A percentile compares a stretch with the other conserved stretches of the same genome.
These are phyloP conservation scores for Candidula unifasciata DNA, from an alignment of 2,888 invertebrate species.

Conservation along the genomic window DNA sequence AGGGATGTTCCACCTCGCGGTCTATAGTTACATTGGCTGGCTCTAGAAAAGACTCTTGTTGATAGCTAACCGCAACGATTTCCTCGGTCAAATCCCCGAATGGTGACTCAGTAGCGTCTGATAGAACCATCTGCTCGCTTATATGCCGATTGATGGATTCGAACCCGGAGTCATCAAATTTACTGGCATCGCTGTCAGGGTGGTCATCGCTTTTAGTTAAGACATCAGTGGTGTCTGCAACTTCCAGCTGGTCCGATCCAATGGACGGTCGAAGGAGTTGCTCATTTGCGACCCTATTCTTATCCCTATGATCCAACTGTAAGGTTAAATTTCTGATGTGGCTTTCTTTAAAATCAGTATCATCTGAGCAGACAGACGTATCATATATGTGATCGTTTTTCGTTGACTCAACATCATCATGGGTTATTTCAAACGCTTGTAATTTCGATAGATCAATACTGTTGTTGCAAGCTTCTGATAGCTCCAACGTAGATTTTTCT, in stretches of 20 bases:
- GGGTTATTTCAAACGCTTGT: not conserved
- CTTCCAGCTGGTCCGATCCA: not conserved
- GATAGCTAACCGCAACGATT: not conserved
- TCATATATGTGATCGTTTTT: no score
- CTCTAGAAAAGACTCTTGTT: not conserved
- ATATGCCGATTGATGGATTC: slow-evolving; percentile 26
- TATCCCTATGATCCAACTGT: not conserved
- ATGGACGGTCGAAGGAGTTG: not conserved
- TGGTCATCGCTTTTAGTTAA: not conserved
- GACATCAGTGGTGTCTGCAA: not conserved
- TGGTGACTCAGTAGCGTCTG: slow-evolving; percentile 12
- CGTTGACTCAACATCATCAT: not conserved
- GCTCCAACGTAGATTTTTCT: not conserved
- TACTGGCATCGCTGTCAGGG: slow-evolving; percentile 18
- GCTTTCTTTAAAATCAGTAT: not conserved
- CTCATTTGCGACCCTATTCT: not conserved
- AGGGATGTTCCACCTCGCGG: not conserved
- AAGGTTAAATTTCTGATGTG: not conserved
- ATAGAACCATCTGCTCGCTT: slow-evolving; percentile 3
- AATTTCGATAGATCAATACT: not conserved
- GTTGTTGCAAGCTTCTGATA: not conserved
- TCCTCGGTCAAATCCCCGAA: slow-evolving; percentile 4
- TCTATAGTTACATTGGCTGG: not conserved
- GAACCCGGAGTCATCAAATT: slow-evolving; percentile 41
- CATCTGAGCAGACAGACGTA: no score